Evolutionary conservation across 2,888 invertebrate genomes (phyloP).

Genomic region (Mesopsocus fuscifrons): DNA sequence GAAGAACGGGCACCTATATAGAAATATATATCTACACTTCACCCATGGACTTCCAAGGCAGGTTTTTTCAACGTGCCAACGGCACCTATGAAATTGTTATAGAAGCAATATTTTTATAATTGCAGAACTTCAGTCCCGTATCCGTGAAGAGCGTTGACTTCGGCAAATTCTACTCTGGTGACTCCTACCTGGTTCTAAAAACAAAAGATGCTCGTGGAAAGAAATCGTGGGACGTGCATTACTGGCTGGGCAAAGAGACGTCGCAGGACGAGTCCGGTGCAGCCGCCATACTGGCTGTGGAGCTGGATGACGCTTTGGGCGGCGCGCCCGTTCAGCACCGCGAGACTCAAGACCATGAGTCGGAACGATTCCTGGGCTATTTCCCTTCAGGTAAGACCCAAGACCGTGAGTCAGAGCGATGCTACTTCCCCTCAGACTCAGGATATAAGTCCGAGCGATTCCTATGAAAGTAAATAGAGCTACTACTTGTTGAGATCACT

Average conservation of each 20-base stretch:
- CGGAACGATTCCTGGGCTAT: conserved; percentile 53
- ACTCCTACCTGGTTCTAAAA: conserved; percentile 61
- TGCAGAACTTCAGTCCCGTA: conserved; percentile 63
- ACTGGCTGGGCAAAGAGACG: conserved; percentile 70
- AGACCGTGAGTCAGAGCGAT: too few relatives aligned
- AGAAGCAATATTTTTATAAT: too few relatives aligned
- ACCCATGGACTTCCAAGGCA: too few relatives aligned
- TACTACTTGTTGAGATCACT: too few relatives aligned
- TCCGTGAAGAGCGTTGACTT: conserved; percentile 47
- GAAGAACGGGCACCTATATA: too few relatives aligned
- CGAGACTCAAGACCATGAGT: conserved; percentile 72
- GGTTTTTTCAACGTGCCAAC: too few relatives aligned
- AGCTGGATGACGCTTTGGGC: conserved; percentile 63
- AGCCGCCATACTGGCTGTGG: conserved; percentile 59
- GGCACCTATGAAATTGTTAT: too few relatives aligned
- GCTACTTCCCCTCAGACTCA: not conserved
- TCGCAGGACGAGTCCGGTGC: conserved; percentile 58
- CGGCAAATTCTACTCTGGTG: conserved; percentile 72
- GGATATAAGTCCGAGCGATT: too few relatives aligned
- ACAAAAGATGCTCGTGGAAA: conserved; percentile 36
- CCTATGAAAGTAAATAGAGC: too few relatives aligned
- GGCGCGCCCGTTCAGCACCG: conserved; percentile 73
- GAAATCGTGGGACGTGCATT: conserved; percentile 66
- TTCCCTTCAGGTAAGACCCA: conserved; percentile 40
- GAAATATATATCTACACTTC: too few relatives aligned